Evolutionary conservation across 2,113 vertebrate genomes (phyloP).

Genomic region (Passer montanus): DNA sequence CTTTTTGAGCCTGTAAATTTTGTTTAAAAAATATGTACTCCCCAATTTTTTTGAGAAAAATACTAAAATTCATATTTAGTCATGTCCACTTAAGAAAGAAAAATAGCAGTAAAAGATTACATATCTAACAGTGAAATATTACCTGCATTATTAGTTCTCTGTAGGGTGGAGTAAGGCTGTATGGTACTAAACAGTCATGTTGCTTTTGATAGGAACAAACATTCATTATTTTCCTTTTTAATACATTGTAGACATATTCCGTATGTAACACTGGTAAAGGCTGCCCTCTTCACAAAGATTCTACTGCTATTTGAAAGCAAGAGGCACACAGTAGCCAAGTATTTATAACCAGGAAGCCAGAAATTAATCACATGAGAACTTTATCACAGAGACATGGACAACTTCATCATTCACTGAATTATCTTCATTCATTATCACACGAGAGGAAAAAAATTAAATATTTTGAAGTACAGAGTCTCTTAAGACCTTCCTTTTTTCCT

Average conservation of each 20-base stretch:
- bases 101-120: background rate
- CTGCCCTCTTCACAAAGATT: background rate
- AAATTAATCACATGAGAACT: background rate
- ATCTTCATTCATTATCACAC: background rate
- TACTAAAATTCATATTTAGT: background rate
- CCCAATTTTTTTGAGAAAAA: background rate
- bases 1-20: background rate
- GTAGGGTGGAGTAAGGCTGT: background rate
- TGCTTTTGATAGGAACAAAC: background rate
- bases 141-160: background rate
- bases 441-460: background rate
- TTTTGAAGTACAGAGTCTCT: background rate
- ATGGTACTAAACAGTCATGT: background rate
- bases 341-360: background rate
- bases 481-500: background rate
- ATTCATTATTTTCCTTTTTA: background rate
- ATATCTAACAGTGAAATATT: background rate
- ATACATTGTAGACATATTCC: background rate
- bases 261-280: background rate
- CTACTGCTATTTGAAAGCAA: background rate
- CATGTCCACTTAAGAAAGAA: background rate
- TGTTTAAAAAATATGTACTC: background rate
- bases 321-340: background rate
- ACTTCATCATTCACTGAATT: background rate
- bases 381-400: background rate